Conservation (phyloP, 2,797 vertebrate genomes). For the Gymnothorax javanicus region DNA sequence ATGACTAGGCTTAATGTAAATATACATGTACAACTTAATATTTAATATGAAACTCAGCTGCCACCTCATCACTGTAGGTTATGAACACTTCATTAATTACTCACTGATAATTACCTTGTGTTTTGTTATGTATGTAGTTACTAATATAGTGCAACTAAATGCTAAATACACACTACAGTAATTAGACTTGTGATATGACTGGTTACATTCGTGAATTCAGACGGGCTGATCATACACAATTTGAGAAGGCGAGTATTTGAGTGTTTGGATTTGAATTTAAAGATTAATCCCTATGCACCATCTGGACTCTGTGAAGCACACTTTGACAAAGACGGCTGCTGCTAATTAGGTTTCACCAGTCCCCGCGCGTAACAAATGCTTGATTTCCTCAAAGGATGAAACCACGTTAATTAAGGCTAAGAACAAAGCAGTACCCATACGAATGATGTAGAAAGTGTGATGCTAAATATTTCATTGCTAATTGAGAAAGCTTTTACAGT, state of each 20-base stretch:
- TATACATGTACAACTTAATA: too few relatives aligned
- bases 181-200: background rate
- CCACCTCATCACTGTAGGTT: background rate
- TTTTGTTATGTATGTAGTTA: background rate
- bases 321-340: background rate
- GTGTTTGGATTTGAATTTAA: background rate
- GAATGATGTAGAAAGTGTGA: background rate
- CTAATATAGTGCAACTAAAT: background rate
- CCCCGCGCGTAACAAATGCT: background rate
- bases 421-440: background rate
- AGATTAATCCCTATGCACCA: background rate
- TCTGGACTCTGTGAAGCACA: background rate
- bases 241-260: background rate
- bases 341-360: background rate
- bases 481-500: background rate
- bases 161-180: background rate
- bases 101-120: background rate
- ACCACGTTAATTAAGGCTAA: background rate
- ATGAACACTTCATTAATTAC: background rate
- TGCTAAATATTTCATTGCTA: constrained; percentile 16
- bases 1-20: too few relatives aligned
- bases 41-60: too few relatives aligned
- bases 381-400: background rate
- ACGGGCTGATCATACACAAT: background rate
- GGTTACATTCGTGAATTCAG: background rate